Base-by-base conservation (phyloP, 1,140 invertebrate genomes). In the Drosophila gunungcola region DNA sequence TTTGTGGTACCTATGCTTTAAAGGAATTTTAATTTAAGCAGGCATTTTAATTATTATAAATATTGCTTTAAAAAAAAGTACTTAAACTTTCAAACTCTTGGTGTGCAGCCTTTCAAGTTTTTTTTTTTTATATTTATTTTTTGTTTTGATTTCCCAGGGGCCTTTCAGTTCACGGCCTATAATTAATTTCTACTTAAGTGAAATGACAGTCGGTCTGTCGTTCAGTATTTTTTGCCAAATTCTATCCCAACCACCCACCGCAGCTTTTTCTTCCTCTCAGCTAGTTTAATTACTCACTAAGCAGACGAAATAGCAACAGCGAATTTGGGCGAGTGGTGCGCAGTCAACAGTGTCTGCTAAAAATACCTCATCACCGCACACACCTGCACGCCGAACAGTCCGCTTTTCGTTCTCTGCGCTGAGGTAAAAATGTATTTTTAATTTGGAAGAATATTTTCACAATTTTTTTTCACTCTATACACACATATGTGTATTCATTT, bases 361-460 rank as follows among this genome's bases (percentile, higher is more conserved):
- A 88, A 88, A 88, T 89, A 89, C 70, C 72, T 41, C 73, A 84
- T 83, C 55, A 69, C 45, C 76, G 84, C 83, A 88, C 83, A 88
- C 83, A 88, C 83, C 83, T 88, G 83, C 83, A 84, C 62, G 55
- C 16, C n/a, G 57, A 32, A 54, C 72, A 62, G 62, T 46, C 38
- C 42, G 65, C 61, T 48, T 29, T 39, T 56, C 13, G 70, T 56
- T 27, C 16, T 43, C 41, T 54, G 41, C 54, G 84, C 68, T 89
- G 83, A 88, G 83, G 83, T 88, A 88, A 89, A 88, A 88, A 88
- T 89, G 12, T 88, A 88, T 88, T 88, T 88, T 73, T 84, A 88
- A 88, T 88, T 89, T 88, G 84, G 83, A 88, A 88, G 84, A 81
- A 81, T 70, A 54, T 78, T 78, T 84, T 89, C 58, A 54, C 70